phyloP scores from a whole-genome alignment of 2,113 vertebrate genomes.

The Scolopax mira region DNA sequence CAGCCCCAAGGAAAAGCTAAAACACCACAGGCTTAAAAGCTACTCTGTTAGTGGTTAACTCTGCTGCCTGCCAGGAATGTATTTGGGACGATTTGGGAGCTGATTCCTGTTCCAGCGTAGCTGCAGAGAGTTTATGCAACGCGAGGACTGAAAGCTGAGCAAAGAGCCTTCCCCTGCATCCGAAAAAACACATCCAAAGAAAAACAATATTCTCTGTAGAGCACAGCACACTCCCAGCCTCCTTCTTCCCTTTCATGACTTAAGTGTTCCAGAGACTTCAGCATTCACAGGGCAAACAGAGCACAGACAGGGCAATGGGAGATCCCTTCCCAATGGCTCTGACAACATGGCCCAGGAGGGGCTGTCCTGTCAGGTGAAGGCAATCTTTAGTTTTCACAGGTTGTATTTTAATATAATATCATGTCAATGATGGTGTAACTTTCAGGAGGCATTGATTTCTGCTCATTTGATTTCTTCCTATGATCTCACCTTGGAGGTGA shows the following conservation, averaged over 20 bases:
- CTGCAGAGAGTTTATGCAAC: neutral
- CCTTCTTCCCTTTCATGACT: neutral
- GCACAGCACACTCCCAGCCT: neutral
- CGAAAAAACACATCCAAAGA: neutral
- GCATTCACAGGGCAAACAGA: neutral
- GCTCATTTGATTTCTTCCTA: neutral
- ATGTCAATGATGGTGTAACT: fast-evolving
- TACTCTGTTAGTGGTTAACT: neutral
- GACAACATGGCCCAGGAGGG: fast-evolving
- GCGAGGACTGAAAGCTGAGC: neutral
- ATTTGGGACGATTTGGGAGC: neutral
- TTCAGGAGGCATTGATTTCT: neutral
- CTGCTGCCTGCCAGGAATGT: neutral
- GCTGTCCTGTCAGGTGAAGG: fast-evolving
- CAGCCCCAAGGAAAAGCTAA: neutral
- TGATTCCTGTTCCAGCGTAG: neutral
- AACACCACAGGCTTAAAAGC: neutral
- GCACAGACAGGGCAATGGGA: neutral
- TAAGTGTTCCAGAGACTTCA: neutral
- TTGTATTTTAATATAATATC: neutral
- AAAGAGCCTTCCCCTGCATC: neutral
- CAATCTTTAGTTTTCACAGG: neutral
- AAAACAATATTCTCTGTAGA: neutral
- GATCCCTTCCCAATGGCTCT: neutral
- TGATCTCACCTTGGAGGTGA: neutral